Percentiles rank a stretch among this genome's conserved stretches.
Evolutionary conservation across 2,113 vertebrate genomes (phyloP).

Genomic region (Glaucidium brasilianum): DNA sequence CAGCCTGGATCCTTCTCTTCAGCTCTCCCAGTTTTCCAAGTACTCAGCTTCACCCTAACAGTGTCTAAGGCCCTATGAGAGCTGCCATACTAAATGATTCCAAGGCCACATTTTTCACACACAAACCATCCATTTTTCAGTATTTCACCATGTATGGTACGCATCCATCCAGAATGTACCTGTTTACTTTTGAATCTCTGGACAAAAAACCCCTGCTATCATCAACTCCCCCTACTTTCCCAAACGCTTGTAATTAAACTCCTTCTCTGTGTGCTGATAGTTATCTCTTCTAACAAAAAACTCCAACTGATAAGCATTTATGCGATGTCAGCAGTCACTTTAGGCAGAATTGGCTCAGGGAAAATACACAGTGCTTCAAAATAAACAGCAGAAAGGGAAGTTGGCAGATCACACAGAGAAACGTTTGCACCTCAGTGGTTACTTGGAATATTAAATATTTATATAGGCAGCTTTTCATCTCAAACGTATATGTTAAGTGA

Average conservation of each 20-base stretch:
- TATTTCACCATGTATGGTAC: rapidly evolving
- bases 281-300: constrained; percentile 37
- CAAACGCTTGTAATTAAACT: constrained; percentile 38
- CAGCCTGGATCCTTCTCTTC: neutral
- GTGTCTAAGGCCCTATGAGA: neutral
- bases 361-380: constrained; percentile 30
- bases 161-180: neutral
- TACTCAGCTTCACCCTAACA: neutral
- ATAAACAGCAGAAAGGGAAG: constrained; percentile 31
- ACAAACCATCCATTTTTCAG: neutral
- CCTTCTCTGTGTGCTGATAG: constrained; percentile 22
- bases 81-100: neutral
- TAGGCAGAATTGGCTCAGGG: constrained; percentile 22
- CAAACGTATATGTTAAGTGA: neutral
- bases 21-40: neutral
- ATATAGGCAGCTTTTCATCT: constrained; percentile 26
- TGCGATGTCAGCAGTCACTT: constrained; percentile 47
- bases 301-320: constrained; percentile 37
- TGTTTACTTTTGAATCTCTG: constrained; percentile 16
- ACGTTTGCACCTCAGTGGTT: constrained; percentile 28
- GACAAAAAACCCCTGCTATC: neutral
- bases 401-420: neutral
- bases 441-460: constrained; percentile 50
- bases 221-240: constrained; percentile 42
- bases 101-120: neutral